phyloP scores from a whole-genome alignment of 30 jellyfish, hydroid and myxozoan genomes.

The Turritopsis dohrnii region DNA sequence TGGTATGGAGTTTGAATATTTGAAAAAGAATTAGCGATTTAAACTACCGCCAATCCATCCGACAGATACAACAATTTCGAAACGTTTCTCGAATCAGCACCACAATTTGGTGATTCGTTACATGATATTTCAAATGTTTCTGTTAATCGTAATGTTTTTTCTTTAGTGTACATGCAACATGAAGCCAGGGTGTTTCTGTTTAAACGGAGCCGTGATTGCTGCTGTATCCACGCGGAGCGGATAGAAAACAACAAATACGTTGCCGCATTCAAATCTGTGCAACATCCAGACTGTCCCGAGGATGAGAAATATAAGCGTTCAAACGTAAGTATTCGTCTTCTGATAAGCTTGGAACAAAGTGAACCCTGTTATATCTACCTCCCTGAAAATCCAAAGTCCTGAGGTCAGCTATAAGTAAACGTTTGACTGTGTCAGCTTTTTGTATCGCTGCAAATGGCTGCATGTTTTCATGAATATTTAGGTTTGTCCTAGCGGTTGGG shows the following conservation, averaged over 20 bases:
- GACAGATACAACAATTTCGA: too few relatives aligned
- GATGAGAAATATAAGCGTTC: constrained; percentile 44
- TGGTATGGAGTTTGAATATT: too few relatives aligned
- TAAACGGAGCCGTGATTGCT: constrained; percentile 73
- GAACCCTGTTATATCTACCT: too few relatives aligned
- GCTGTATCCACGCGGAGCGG: constrained; percentile 76
- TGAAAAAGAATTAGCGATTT: too few relatives aligned
- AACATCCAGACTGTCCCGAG: constrained; percentile 91
- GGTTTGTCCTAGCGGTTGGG: constrained; percentile 98
- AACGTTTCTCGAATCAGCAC: too few relatives aligned
- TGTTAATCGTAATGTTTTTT: neutral
- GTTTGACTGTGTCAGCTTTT: too few relatives aligned
- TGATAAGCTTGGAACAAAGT: neutral
- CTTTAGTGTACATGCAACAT: constrained; percentile 82
- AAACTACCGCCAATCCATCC: too few relatives aligned
- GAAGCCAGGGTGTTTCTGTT: constrained; percentile 69
- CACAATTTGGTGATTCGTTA: too few relatives aligned
- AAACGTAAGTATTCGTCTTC: constrained; percentile 76
- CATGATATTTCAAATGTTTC: too few relatives aligned
- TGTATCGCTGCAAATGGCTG: neutral
- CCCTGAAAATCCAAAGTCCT: neutral
- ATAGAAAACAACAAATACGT: constrained; percentile 70
- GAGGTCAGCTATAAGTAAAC: too few relatives aligned
- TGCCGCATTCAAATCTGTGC: constrained; percentile 75
- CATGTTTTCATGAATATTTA: too few relatives aligned